phyloP scores from a whole-genome alignment of 1,140 invertebrate species.

The Bombus impatiens region DNA sequence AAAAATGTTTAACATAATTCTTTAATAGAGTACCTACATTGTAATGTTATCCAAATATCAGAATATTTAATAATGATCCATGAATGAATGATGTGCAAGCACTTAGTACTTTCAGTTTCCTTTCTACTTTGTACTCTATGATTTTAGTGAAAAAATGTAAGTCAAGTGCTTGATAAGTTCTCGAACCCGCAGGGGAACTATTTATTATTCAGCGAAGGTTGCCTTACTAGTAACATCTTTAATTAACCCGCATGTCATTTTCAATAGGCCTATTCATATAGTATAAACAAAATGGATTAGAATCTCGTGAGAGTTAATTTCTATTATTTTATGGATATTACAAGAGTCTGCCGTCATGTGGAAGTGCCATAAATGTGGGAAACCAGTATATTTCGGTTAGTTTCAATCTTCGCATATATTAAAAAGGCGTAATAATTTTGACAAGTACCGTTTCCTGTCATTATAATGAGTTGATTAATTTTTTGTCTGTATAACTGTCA shows the following conservation, averaged over 20 bases:
- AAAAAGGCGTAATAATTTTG: slow-evolving; percentile 45
- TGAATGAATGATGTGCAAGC: background rate
- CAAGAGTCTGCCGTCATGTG: slow-evolving; percentile 84
- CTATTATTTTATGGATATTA: slow-evolving; percentile 23
- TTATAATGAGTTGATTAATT: slow-evolving; percentile 24
- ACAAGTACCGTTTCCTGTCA: slow-evolving; percentile 50
- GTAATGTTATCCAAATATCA: background rate
- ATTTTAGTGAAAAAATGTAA: slow-evolving; percentile 23
- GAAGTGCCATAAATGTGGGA: slow-evolving; percentile 94
- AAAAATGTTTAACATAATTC: too few relatives aligned
- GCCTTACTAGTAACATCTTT: slow-evolving; percentile 56
- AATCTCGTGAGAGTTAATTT: slow-evolving; percentile 8
- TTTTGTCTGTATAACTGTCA: background rate
- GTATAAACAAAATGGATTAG: slow-evolving; percentile 67
- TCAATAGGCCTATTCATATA: slow-evolving; percentile 26
- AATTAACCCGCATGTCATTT: slow-evolving; percentile 65
- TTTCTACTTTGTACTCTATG: background rate
- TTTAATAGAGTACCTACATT: background rate
- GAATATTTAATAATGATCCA: background rate
- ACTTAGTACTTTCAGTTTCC: slow-evolving; percentile 17
- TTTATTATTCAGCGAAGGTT: slow-evolving; percentile 44
- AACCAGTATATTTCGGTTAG: slow-evolving; percentile 93
- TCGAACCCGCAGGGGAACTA: slow-evolving; percentile 24
- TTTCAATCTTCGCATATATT: slow-evolving; percentile 56
- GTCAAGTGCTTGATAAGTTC: slow-evolving; percentile 41